phyloP scores from a whole-genome alignment of 2,888 invertebrate species.

The Andricus quercusramuli region DNA sequence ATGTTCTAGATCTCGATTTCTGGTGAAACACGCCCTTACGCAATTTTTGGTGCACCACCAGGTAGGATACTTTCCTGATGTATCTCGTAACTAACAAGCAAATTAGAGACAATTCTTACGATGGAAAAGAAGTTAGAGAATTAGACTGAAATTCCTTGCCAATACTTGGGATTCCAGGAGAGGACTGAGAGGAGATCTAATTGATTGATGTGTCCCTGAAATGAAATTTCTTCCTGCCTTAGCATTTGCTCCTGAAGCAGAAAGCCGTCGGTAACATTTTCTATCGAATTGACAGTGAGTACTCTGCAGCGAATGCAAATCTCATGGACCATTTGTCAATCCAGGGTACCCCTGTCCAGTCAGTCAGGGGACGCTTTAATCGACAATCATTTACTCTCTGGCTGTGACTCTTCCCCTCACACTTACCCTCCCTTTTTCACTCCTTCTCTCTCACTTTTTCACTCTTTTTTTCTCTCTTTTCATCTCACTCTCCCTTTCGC shows the following conservation, averaged over 20 bases:
- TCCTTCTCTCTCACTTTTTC: constrained; percentile 1
- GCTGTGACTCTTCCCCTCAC: constrained; percentile 44
- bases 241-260: constrained; percentile 6
- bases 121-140: background rate
- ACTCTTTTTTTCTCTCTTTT: background rate
- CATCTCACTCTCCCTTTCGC: background rate
- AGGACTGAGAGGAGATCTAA: background rate
- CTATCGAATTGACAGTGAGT: constrained; percentile 66
- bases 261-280: constrained; percentile 57
- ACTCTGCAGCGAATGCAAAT: constrained; percentile 72
- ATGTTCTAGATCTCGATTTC: too few relatives aligned
- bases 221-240: constrained; percentile 26
- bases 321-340: constrained; percentile 75
- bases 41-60: too few relatives aligned
- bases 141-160: constrained; percentile 21
- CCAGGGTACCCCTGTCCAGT: constrained; percentile 56
- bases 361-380: constrained; percentile 70
- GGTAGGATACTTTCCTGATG: too few relatives aligned
- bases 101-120: background rate
- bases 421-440: constrained; percentile 25
- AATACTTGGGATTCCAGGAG: constrained; percentile 20
- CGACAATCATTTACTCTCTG: constrained; percentile 73
- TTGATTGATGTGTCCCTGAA: constrained; percentile 39
- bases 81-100: too few relatives aligned
- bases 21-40: too few relatives aligned